Base-by-base conservation (phyloP, 2,888 invertebrate genomes). In the Spodoptera picta region DNA sequence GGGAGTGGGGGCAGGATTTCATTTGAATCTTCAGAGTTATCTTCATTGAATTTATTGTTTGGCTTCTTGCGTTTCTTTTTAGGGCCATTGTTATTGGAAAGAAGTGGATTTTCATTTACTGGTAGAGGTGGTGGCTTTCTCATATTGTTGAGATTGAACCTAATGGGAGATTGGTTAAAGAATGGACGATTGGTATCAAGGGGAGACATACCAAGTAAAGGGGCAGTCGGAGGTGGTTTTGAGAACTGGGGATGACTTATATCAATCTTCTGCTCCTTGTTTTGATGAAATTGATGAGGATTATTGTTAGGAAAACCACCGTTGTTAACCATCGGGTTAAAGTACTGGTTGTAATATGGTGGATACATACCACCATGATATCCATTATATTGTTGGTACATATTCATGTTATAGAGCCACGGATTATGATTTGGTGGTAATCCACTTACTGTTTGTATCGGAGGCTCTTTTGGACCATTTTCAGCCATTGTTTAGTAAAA, bases 41-140 rank as follows among this genome's bases (percentile, higher is more conserved):
- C 88, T 65, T 89, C 86, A 77, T 92, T 92, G 55, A 93, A 91
- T 81, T 92, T 95, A 76, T 95, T 96, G 82, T 96, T 97, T 70
- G 78, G 81, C 75, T 96, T 96, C 90, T 97, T 97, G 57, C 97
- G 96, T 86, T 97, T 97, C 92, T 97, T 97, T 93, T 97, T 97
- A 1, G 95, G 95, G 11, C 95, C 95, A 62, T 95, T 96, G 79
- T 83, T 90, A 73, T 90, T 93, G 23, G 67, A 80, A 66, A 91
- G 80, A 23, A 94, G 88, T 49, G 93, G 94, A 80, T 93, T 94
- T 81, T 92, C 94, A 75, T 87, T 91, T 27, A 86, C 79, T 52
- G 89, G 87, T 69, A 92, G 78, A n/a, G 92, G 92, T 65, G 91
- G 81, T 65, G 92, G 86, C 81, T 93, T 94, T 69, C 90, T 87